These are phyloP conservation scores for Bubalus kerabau DNA, from an alignment of 2,113 vertebrate species.

Conservation along the genomic window DNA sequence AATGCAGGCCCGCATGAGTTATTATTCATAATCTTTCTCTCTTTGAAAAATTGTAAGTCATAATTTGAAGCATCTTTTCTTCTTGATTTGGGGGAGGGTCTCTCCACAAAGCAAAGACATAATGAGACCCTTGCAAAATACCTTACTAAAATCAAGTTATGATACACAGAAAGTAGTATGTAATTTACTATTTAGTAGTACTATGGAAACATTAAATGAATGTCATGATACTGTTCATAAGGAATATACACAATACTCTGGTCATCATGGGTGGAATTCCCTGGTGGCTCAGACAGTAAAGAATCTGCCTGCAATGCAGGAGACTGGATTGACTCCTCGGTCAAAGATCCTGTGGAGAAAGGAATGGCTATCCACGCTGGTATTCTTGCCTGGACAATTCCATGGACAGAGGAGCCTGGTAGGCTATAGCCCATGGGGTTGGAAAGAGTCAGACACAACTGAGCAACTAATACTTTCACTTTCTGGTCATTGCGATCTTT, in stretches of 20 bases:
- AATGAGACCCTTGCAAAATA: neutral
- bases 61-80: neutral
- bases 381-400: neutral
- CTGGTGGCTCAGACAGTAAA: neutral
- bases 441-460: neutral
- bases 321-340: neutral
- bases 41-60: neutral
- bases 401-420: neutral
- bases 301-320: neutral
- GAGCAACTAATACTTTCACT: neutral
- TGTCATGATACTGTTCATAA: neutral
- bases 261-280: neutral
- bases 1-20: neutral
- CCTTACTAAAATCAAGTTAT: neutral
- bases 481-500: neutral
- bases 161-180: neutral
- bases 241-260: neutral
- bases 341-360: neutral
- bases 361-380: neutral
- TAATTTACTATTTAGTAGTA: neutral
- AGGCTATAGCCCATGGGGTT: neutral
- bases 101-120: neutral
- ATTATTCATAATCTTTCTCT: neutral
- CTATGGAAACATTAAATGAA: neutral
- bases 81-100: neutral